phyloP scores from a whole-genome alignment of 2,797 vertebrate species.

The Apogon talboti region DNA sequence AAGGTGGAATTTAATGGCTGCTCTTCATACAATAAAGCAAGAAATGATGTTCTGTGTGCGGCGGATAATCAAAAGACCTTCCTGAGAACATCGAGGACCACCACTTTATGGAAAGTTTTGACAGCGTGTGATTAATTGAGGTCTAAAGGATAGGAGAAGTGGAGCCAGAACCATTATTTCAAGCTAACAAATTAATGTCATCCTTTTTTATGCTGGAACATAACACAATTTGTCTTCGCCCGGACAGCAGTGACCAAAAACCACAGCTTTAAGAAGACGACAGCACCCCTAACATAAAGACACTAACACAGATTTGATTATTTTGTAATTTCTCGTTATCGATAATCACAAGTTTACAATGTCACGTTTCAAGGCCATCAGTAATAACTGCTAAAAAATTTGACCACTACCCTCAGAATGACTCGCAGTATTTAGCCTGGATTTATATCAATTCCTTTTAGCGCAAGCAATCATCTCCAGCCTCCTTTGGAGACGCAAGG shows the following conservation, averaged over 20 bases:
- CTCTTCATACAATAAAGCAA: conserved; percentile 13
- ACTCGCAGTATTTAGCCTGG: too few relatives aligned
- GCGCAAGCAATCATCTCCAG: too few relatives aligned
- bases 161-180: conserved; percentile 7
- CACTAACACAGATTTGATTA: neutral
- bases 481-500: too few relatives aligned
- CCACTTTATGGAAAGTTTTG: conserved; percentile 26
- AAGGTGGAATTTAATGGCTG: conserved; percentile 20
- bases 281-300: too few relatives aligned
- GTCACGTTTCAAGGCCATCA: neutral
- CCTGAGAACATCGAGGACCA: conserved; percentile 18
- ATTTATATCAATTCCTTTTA: too few relatives aligned
- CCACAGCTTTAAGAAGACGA: too few relatives aligned
- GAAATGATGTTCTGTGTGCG: conserved; percentile 21
- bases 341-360: neutral
- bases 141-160: conserved; percentile 18
- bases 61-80: conserved; percentile 8
- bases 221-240: conserved; percentile 16
- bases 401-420: neutral
- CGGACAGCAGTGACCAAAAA: conserved; percentile 10
- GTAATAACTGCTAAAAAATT: conserved; percentile 10
- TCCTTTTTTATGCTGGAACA: conserved; percentile 5
- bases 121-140: conserved; percentile 36
- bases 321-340: neutral
- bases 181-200: conserved; percentile 14